Base-by-base conservation (phyloP, 2,888 invertebrate species). In the Luffia ferchaultella region DNA sequence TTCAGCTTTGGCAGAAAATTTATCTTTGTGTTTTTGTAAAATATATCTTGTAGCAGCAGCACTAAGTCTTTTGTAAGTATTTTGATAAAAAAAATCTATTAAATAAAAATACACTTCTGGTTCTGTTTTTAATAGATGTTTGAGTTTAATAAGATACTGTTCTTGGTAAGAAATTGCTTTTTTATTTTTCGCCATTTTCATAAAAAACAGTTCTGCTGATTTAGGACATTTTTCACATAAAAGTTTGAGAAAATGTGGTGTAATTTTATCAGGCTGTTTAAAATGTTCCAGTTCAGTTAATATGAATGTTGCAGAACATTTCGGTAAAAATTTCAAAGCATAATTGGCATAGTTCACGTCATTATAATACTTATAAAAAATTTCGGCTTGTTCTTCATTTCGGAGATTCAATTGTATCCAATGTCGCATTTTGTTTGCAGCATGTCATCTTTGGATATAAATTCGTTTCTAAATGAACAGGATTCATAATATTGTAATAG, bases 381-480 rank as follows among this genome's bases (percentile, higher is more conserved):
- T 55, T 52, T 64, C 55, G 52, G 70, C 71, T 51, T 64, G 60
- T 17, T 54, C 12, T 5, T 61, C 41, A 41, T 73, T 66, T 54
- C 62, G 60, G 15, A 69, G 50, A 48, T 68, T 51, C 2, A 57
- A 2, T 44, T 66, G 61, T 40, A 75, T 54, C 67, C 68, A 72
- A 41, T 71, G 65, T 51, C 64, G 72, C 63, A 71, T 63, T 63
- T 70, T 68, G 46, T 60, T 62, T 0, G 62, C 62, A n/a, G 76
- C 76, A 59, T 5, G 60, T 57, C 78, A 79, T 78, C 40, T 65
- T 54, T 1, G 72, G 73, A 49, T 67, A 77, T 2, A 78, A 54
- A 1, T 54, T 51, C 1, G 55, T 48, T 59, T 78, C 75, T 20
- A 79, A 62, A 57, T 70, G 58, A 15, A 50, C 52, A 12, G 77